phyloP scores from a whole-genome alignment of 2,113 vertebrate genomes.

The Cyanistes caeruleus region DNA sequence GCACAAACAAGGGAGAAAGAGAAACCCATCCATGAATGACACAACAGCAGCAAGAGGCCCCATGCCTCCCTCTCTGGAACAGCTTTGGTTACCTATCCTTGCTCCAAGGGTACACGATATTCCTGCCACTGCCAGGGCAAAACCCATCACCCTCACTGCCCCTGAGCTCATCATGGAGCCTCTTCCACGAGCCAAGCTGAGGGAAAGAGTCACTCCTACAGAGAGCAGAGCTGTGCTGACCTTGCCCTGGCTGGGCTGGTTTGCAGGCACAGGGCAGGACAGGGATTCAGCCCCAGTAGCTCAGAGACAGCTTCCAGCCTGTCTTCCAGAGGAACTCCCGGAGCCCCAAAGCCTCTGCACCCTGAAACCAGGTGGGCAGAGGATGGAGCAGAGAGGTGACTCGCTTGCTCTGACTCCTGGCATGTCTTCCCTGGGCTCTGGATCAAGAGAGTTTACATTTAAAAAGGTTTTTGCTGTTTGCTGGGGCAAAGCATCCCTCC shows the following conservation, averaged over 20 bases:
- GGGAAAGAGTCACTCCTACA: not conserved
- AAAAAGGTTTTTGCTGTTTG: not conserved
- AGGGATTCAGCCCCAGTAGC: not conserved
- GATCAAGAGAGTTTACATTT: not conserved
- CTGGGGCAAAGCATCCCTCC: not conserved
- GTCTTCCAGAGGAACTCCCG: not conserved
- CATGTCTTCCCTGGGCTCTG: not conserved
- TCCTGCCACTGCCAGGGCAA: not conserved
- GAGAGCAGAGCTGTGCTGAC: rapidly evolving
- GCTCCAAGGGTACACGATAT: not conserved
- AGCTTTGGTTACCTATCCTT: not conserved
- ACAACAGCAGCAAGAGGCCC: not conserved
- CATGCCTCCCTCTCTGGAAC: rapidly evolving
- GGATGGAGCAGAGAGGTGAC: not conserved
- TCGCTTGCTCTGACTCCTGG: not conserved
- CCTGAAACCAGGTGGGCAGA: rapidly evolving
- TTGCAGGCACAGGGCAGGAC: not conserved
- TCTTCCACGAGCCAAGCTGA: not conserved
- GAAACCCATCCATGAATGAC: not conserved
- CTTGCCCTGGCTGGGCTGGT: not conserved
- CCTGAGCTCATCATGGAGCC: not conserved
- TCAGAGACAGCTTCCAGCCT: not conserved
- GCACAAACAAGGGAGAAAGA: not conserved
- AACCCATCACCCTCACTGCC: rapidly evolving
- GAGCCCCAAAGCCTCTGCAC: not conserved